These are phyloP conservation scores for Lamproptera curius DNA, from an alignment of 2,888 invertebrate genomes.

Conservation along the genomic window DNA sequence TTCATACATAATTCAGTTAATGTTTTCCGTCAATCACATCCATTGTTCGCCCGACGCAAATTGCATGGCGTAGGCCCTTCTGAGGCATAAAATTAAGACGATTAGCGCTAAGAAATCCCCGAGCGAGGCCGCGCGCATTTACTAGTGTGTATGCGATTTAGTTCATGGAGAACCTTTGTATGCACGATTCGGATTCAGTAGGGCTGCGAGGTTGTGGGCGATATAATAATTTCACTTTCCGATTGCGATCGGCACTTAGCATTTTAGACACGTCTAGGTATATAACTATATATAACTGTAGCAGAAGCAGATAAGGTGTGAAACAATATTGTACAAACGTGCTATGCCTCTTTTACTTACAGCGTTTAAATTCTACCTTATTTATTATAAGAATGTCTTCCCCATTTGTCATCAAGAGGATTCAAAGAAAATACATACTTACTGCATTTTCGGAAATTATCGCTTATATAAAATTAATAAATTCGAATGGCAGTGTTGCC, in stretches of 20 bases:
- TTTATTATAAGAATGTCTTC: no score
- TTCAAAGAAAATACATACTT: no score
- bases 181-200: slow-evolving; percentile 26
- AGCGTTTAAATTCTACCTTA: no score
- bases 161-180: slow-evolving; percentile 57
- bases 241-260: not conserved
- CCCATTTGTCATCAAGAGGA: no score
- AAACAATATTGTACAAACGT: no score
- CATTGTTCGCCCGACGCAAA: slow-evolving; percentile 65
- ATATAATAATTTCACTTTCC: not conserved
- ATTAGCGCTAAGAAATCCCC: slow-evolving; percentile 44
- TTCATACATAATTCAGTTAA: slow-evolving; percentile 65
- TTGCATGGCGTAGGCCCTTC: slow-evolving; percentile 56
- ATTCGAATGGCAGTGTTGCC: no score
- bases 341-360: no score
- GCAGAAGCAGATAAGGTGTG: no score
- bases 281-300: no score
- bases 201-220: slow-evolving; percentile 1
- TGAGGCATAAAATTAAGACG: slow-evolving; percentile 43
- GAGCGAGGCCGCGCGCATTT: slow-evolving; percentile 53
- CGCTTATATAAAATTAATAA: no score
- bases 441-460: no score
- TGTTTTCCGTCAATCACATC: slow-evolving; percentile 54
- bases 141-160: slow-evolving; percentile 46
- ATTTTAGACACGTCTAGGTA: not conserved